Conservation (phyloP, 2,797 vertebrate genomes). For the Chaenodraco wilsoni region DNA sequence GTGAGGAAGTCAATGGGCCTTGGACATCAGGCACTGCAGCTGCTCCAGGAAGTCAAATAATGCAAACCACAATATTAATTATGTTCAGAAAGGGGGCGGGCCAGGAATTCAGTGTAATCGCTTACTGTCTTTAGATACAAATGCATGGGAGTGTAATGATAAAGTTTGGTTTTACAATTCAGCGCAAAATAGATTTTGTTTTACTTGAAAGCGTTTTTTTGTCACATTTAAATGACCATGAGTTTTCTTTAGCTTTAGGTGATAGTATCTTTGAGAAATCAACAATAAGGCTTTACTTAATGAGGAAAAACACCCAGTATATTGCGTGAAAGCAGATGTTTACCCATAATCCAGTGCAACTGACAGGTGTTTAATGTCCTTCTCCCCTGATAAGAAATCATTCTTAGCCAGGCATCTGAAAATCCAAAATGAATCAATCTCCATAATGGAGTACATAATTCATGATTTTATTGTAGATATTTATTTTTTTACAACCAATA, state of each 20-base stretch:
- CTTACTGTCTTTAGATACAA: constrained; percentile 6
- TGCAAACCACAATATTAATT: constrained; percentile 52
- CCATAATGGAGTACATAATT: neutral
- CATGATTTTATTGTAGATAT: neutral
- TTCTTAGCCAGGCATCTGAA: constrained; percentile 4
- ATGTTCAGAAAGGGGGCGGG: constrained; percentile 26
- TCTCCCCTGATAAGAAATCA: neutral
- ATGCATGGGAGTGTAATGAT: neutral
- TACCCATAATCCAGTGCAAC: neutral
- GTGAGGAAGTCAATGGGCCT: constrained; percentile 59
- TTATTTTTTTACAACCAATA: neutral
- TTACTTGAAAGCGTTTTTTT: neutral
- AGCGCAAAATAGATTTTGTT: neutral
- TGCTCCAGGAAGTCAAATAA: constrained; percentile 58
- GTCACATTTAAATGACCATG: neutral
- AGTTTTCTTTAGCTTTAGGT: constrained; percentile 4
- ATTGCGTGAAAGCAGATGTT: neutral
- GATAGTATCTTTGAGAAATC: neutral
- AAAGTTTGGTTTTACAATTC: neutral
- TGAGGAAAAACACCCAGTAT: neutral
- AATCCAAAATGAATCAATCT: neutral
- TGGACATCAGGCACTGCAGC: constrained; percentile 49
- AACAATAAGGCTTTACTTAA: constrained; percentile 4
- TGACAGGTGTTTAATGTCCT: constrained; percentile 12
- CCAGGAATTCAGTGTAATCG: constrained; percentile 20